Evolutionary conservation across 1,140 invertebrate species (phyloP), one percentile per base, ranked within the genome.

Genomic region (Mycetomoellerius zeteki): DNA sequence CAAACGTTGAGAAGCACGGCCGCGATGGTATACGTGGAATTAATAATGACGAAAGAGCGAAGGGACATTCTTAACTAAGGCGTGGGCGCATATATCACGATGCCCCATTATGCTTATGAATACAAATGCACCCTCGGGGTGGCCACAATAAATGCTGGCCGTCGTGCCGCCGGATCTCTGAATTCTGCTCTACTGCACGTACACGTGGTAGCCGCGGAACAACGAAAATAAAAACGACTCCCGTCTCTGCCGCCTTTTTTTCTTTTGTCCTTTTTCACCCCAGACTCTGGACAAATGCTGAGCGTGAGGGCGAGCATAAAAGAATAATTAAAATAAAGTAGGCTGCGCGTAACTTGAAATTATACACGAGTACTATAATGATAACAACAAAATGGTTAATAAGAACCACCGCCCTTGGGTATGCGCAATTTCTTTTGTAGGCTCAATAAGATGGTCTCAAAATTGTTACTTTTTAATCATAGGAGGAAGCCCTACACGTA

Each of bases 81-180:
- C 77, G 43, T 56, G 64, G 65, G 88, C 77, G 89, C 85, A 88
- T 88, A 88, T 62, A 82, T 91, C 89, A 91, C 86, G 82, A 84
- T 90, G 86, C 76, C 89, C 89, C 89, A 91, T 91, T 91, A 91
- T 91, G 89, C 89, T 91, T 91, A 91, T 91, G 89, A 91, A 91
- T 91, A 91, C 90, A 91, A 91, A 91, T 91, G 89, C 72, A 91
- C 89, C 89, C 86, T 90, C 90, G 89, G 89, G 89, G 76, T 91
- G 89, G 81, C 71, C 72, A 82, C 89, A 91, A 91, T 91, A 91
- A 91, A 91, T 90, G 89, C 89, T 82, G 89, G 67, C 75, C 86
- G 58, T 82, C 75, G 80, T 69, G 62, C 67, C 62, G 75, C 33
- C 81, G 89, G 89, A 90, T 91, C 86, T 88, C 89, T 88, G 89